Evolutionary conservation across 2,113 vertebrate genomes (phyloP).

Genomic region (Pionites leucogaster): DNA sequence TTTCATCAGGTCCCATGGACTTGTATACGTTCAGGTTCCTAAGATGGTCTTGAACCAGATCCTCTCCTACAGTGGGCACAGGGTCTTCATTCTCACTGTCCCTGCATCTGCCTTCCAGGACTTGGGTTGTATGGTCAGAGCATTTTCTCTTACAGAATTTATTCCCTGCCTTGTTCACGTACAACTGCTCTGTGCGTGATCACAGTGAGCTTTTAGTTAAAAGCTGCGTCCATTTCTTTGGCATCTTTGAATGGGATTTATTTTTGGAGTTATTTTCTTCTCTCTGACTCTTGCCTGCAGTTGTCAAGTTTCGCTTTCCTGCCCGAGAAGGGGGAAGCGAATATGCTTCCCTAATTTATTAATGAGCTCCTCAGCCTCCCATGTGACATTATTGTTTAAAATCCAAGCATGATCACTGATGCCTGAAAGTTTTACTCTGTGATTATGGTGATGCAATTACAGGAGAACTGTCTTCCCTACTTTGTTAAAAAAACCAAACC

Average conservation of each 20-base stretch:
- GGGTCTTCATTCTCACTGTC: too few species aligned
- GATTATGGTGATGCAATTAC: not conserved
- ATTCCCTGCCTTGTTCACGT: not conserved
- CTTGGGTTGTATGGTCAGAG: too few species aligned
- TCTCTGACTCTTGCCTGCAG: not conserved
- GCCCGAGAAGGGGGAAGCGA: not conserved
- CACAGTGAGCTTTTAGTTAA: not conserved
- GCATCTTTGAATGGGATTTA: not conserved
- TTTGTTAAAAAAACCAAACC: not conserved
- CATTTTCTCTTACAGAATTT: not conserved
- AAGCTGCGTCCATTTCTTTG: not conserved
- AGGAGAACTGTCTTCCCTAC: not conserved
- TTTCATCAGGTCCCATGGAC: too few species aligned
- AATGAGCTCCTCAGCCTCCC: not conserved
- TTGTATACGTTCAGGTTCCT: too few species aligned
- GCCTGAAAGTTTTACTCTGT: not conserved
- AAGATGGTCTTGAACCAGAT: too few species aligned
- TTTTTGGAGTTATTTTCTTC: not conserved
- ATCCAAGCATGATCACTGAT: not conserved
- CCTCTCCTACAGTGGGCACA: too few species aligned
- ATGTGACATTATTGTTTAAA: not conserved
- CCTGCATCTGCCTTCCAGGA: too few species aligned
- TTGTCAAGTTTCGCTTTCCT: not conserved
- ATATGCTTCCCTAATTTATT: not conserved
- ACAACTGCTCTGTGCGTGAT: rapidly evolving